These are phyloP conservation scores for Apotomis capreana DNA, from an alignment of 2,888 invertebrate species.

Conservation along the genomic window DNA sequence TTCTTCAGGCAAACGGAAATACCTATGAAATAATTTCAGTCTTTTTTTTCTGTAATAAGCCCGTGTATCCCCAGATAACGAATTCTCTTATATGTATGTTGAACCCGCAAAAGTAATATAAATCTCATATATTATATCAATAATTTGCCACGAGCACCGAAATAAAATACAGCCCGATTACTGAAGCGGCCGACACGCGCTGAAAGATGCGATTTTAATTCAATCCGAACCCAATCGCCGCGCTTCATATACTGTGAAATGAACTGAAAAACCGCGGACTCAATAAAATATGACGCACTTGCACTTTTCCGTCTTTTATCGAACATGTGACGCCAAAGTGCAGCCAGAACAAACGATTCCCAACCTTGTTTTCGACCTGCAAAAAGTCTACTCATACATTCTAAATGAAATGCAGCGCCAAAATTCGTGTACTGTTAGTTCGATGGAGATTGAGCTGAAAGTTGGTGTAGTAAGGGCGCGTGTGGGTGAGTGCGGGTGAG, in stretches of 20 bases:
- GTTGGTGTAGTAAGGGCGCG: background rate
- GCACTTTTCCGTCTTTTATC: slow-evolving; percentile 13
- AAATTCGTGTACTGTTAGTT: background rate
- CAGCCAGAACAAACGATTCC: background rate
- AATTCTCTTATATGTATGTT: too few species aligned
- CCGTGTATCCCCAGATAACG: too few species aligned
- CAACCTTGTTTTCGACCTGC: background rate
- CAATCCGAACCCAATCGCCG: background rate
- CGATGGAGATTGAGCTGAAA: background rate
- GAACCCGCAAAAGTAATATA: too few species aligned
- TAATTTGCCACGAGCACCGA: background rate
- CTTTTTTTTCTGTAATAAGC: too few species aligned
- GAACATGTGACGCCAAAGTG: background rate
- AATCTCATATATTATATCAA: background rate
- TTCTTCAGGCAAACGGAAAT: too few species aligned
- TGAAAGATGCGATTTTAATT: background rate
- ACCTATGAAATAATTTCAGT: too few species aligned
- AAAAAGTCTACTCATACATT: background rate
- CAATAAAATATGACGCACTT: slow-evolving; percentile 14
- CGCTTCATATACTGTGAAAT: slow-evolving; percentile 19
- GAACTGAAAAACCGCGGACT: slow-evolving; percentile 16
- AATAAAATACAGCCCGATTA: background rate
- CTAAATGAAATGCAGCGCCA: background rate
- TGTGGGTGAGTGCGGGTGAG: background rate
- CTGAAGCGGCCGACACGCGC: background rate